A percentile compares a stretch with the other conserved stretches of the same genome.
Evolutionary conservation across 2,797 vertebrate species (phyloP).

Genomic region (Spondyliosoma cantharus): DNA sequence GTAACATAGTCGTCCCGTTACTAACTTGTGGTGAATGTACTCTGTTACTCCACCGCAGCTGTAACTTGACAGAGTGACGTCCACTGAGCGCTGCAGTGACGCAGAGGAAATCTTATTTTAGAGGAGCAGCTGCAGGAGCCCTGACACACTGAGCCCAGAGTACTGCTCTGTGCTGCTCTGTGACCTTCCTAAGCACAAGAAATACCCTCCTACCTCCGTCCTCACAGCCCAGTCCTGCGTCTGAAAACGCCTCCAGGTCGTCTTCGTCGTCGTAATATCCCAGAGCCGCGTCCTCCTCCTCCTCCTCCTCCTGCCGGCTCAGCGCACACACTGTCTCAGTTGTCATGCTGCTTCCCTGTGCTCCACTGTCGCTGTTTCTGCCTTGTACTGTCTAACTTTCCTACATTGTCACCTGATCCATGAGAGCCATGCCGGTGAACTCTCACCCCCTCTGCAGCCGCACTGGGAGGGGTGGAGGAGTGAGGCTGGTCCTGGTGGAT

Average conservation of each 20-base stretch:
- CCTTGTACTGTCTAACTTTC: constrained; percentile 53
- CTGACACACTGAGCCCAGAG: no score
- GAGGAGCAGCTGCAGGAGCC: not conserved
- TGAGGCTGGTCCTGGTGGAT: no score
- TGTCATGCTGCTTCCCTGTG: constrained; percentile 43
- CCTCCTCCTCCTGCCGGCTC: constrained; percentile 76
- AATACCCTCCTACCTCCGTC: constrained; percentile 86
- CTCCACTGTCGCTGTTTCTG: not conserved
- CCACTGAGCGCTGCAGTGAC: not conserved
- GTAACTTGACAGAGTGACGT: not conserved
- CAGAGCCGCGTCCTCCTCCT: constrained; percentile 81
- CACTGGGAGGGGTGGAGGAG: not conserved
- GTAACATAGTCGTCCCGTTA: no score
- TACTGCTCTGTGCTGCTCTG: not conserved
- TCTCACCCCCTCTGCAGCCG: constrained; percentile 65
- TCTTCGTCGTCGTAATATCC: constrained; percentile 75
- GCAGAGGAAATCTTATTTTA: not conserved
- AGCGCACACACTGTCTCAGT: constrained; percentile 59
- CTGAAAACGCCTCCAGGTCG: constrained; percentile 85
- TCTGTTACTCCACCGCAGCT: not conserved
- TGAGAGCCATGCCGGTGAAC: constrained; percentile 72
- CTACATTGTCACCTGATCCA: constrained; percentile 78
- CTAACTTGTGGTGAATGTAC: not conserved
- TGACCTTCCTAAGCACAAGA: constrained; percentile 25
- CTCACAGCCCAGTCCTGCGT: constrained; percentile 85